Percentiles rank a stretch among this genome's conserved stretches.
phyloP scores from a whole-genome alignment of 2,113 vertebrate genomes.

The Lamprologus tigripictilis region DNA sequence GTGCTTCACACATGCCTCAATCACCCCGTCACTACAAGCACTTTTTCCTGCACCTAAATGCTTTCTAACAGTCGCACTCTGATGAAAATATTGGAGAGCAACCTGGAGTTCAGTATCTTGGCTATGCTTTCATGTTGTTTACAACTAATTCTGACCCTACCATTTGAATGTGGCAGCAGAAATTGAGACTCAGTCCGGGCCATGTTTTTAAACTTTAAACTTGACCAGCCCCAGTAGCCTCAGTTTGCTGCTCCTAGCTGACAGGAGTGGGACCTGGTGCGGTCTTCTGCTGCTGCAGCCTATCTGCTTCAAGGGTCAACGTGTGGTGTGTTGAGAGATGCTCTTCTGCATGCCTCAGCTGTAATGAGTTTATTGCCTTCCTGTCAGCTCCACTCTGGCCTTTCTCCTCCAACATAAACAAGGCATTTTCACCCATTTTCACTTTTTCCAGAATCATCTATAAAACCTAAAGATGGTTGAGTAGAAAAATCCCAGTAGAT shows the following conservation, averaged over 20 bases:
- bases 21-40: not conserved
- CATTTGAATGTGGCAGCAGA: not conserved
- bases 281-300: not conserved
- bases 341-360: not conserved
- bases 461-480: not conserved
- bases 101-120: not conserved
- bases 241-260: not conserved
- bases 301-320: not conserved
- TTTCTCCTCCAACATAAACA: not conserved
- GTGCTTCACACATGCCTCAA: not conserved
- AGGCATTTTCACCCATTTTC: not conserved
- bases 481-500: not conserved
- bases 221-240: not conserved
- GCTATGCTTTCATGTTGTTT: not conserved
- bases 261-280: rapidly evolving
- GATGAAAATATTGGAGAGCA: not conserved
- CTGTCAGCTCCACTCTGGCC: not conserved
- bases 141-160: not conserved
- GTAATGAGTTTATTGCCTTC: not conserved
- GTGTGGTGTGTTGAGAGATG: not conserved
- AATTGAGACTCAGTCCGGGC: rapidly evolving
- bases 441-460: not conserved
- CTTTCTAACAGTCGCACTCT: not conserved
- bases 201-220: not conserved
- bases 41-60: not conserved